Evolutionary conservation across 2,888 invertebrate genomes (phyloP).

Genomic region (Suillia variegata): DNA sequence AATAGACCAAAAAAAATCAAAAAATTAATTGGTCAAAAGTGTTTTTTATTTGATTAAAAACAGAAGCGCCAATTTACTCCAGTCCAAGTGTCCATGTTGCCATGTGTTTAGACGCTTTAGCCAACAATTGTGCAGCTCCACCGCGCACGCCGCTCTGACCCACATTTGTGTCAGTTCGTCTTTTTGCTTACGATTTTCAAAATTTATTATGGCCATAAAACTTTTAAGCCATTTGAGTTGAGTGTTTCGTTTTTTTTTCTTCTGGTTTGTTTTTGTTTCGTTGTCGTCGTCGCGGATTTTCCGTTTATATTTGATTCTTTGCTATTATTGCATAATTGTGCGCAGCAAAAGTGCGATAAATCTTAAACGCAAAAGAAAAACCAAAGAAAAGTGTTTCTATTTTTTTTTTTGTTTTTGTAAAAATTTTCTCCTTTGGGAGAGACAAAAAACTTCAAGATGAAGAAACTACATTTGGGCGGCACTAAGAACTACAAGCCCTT

Average conservation of each 20-base stretch:
- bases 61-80: background rate
- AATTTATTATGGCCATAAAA: constrained; percentile 32
- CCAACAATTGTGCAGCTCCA: background rate
- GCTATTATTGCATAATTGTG: constrained; percentile 44
- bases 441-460: constrained; percentile 39
- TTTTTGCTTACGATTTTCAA: constrained; percentile 11
- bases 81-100: background rate
- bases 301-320: background rate
- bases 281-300: no score
- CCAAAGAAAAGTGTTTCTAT: constrained; percentile 4
- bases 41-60: background rate
- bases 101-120: background rate
- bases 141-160: background rate
- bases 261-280: constrained; percentile 17
- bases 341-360: no score
- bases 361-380: background rate
- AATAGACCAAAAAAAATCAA: background rate
- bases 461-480: constrained; percentile 52
- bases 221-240: constrained; percentile 27
- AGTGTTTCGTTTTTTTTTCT: constrained; percentile 44
- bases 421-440: no score
- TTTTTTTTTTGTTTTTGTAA: no score
- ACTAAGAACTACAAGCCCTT: constrained; percentile 48
- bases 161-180: background rate
- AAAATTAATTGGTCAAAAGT: background rate